A percentile compares a stretch with the other conserved stretches of the same genome.
Evolutionary conservation across 2,797 vertebrate genomes (phyloP).

Genomic region (Urocyon cinereoargenteus): DNA sequence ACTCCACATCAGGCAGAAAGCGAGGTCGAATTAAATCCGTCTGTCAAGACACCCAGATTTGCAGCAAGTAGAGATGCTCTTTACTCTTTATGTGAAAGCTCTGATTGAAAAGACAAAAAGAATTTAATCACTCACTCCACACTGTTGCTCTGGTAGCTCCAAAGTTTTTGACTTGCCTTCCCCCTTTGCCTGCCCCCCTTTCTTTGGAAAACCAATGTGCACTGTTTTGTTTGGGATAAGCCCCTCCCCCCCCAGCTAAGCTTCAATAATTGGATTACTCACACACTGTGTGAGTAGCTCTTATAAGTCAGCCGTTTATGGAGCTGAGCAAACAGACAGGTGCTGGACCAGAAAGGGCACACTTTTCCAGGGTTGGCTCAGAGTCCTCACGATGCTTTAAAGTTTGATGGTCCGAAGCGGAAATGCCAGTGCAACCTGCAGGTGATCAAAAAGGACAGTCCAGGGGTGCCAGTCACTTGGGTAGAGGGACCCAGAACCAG

Average conservation of each 20-base stretch:
- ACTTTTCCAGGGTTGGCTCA: neutral
- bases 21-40: conserved; percentile 76
- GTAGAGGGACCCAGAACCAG: neutral
- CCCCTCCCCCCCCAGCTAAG: conserved; percentile 40
- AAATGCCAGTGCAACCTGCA: neutral
- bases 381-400: neutral
- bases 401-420: conserved; percentile 50
- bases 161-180: conserved; percentile 66
- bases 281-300: neutral
- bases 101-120: conserved; percentile 82
- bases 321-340: conserved; percentile 49
- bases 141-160: neutral
- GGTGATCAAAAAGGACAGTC: conserved; percentile 10
- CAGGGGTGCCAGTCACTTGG: neutral
- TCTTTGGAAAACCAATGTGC: conserved; percentile 54
- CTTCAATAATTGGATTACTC: conserved; percentile 76
- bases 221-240: conserved; percentile 56
- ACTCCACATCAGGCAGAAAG: conserved; percentile 72
- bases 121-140: conserved; percentile 80
- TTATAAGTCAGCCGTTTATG: conserved; percentile 57
- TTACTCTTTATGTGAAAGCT: conserved; percentile 76
- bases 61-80: conserved; percentile 67
- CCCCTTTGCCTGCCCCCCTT: neutral
- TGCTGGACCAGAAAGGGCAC: conserved; percentile 49
- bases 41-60: conserved; percentile 74